Evolutionary conservation across 2,888 invertebrate genomes (phyloP), one percentile per base, ranked within the genome.

Genomic region (Clepsis dumicolana): DNA sequence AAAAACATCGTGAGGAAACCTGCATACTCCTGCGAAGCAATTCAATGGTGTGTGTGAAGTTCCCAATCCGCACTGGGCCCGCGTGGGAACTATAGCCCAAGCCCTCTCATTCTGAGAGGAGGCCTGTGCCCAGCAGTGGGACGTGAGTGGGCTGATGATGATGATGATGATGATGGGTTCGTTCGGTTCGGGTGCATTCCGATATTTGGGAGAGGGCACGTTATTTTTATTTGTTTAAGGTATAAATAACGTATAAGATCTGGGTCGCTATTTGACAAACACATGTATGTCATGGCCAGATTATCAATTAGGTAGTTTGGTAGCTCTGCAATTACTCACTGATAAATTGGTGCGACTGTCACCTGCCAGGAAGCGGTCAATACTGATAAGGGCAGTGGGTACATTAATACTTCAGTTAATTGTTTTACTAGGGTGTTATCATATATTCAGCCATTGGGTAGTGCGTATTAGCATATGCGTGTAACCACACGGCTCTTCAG

Each of bases 241-340:
- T 24, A 53, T 29, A 41, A 21, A 32, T 63, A 56, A 60, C 53
- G 62, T 24, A 21, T 14, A 27, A 48, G n/a, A 56, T 38, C 27
- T 54, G 32, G 67, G 27, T 24, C 14, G 1, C 14, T 16, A 18
- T 35, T 32, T 35, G 60, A 65, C 52, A 62, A 52, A 53, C 21
- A 24, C 10, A 18, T 73, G 69, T 74, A 76, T 77, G 79, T 72
- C 78, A 81, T 74, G 78, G 77, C 71, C 68, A 70, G 54, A 60
- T 71, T 73, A 74, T 70, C 72, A 72, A 59, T 10, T 64, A 38
- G 50, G 48, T 56, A 18, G 52, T 10, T 64, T 32, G 50, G 48
- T 56, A 18, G 52, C n/a, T 52, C 52, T 25, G 41, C 38, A 65
- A 48, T 61, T 48, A 61, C 60, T 29, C 48, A 48, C 27, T 29